These are phyloP conservation scores for Aspidiotus rigidus DNA, from an alignment of 2,888 invertebrate species.

Conservation along the genomic window DNA sequence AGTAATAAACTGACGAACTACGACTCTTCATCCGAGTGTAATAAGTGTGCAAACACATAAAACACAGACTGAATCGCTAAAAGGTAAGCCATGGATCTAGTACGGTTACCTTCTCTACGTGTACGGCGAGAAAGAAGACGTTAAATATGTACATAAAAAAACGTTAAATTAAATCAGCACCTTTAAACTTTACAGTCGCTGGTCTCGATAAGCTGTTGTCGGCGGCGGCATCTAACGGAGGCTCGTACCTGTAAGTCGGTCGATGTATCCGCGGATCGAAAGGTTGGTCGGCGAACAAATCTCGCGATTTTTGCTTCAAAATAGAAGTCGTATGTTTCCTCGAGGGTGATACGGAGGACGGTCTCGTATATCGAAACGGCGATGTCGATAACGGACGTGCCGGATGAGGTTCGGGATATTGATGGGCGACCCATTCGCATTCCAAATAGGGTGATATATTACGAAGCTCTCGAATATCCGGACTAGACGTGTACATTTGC, in stretches of 20 bases:
- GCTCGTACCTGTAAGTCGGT: conserved; percentile 67
- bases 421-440: conserved; percentile 72
- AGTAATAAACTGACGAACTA: too few relatives aligned
- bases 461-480: conserved; percentile 64
- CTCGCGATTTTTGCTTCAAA: conserved; percentile 39
- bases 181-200: conserved; percentile 65
- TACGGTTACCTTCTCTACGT: too few relatives aligned
- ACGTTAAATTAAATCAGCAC: conserved; percentile 44
- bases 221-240: conserved; percentile 45
- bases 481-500: conserved; percentile 70
- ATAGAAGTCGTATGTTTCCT: conserved; percentile 47
- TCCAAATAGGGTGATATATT: conserved; percentile 70
- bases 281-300: conserved; percentile 53
- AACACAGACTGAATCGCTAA: too few relatives aligned
- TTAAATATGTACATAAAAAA: too few relatives aligned
- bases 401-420: conserved; percentile 60
- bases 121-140: too few relatives aligned
- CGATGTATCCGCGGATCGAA: conserved; percentile 68
- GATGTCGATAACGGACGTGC: conserved; percentile 45
- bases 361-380: conserved; percentile 41
- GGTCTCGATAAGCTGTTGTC: conserved; percentile 35
- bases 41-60: too few relatives aligned
- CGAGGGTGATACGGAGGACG: conserved; percentile 41
- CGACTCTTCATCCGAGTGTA: too few relatives aligned
- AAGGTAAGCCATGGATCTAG: too few relatives aligned